Evolutionary conservation across 2,888 invertebrate genomes (phyloP).

Genomic region (Neoscelio sp.): DNA sequence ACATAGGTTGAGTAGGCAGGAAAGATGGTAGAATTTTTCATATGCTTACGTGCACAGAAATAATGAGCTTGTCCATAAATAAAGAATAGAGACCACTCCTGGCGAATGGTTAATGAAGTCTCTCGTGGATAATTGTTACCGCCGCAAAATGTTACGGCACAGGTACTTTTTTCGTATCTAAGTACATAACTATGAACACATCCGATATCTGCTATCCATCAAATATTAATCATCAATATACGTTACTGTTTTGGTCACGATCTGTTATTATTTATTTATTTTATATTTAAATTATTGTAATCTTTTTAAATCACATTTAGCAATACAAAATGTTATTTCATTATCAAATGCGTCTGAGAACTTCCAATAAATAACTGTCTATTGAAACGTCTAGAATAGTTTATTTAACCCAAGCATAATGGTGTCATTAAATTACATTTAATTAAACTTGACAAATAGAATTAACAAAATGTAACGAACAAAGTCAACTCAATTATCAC

Average conservation of each 20-base stretch:
- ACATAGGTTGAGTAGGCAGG: slow-evolving; percentile 57
- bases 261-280: too few relatives aligned
- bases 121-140: slow-evolving; percentile 81
- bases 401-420: too few relatives aligned
- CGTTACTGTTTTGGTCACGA: too few relatives aligned
- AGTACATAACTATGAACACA: slow-evolving; percentile 28
- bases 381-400: too few relatives aligned
- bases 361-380: too few relatives aligned
- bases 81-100: slow-evolving; percentile 80
- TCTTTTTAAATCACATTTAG: too few relatives aligned
- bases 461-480: slow-evolving; percentile 20
- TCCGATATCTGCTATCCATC: slow-evolving; percentile 4
- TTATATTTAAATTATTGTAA: too few relatives aligned
- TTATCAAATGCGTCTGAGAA: too few relatives aligned
- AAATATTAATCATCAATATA: too few relatives aligned
- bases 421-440: slow-evolving; percentile 9
- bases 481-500: slow-evolving; percentile 8
- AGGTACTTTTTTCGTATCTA: slow-evolving; percentile 34
- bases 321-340: too few relatives aligned
- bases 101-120: slow-evolving; percentile 82
- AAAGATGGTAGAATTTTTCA: slow-evolving; percentile 79
- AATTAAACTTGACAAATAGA: slow-evolving; percentile 23
- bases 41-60: slow-evolving; percentile 83
- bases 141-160: slow-evolving; percentile 73
- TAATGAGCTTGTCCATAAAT: slow-evolving; percentile 83